A percentile compares a stretch with the other conserved stretches of the same genome.
These are phyloP conservation scores for Phenganax marumi DNA, from an alignment of 92 coral and sea anemone species.

Conservation along the genomic window DNA sequence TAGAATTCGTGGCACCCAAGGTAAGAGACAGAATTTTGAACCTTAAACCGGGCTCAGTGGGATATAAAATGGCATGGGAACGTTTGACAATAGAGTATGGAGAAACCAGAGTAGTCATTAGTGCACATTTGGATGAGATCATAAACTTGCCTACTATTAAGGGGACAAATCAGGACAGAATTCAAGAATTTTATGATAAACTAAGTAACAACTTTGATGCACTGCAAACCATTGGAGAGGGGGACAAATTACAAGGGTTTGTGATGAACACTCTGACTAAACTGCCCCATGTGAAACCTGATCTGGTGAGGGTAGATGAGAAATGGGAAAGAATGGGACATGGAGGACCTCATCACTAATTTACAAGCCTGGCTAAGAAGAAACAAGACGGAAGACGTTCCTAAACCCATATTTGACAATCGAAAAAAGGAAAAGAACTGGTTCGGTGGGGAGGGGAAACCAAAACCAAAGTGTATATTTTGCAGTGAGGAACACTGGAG, in stretches of 20 bases:
- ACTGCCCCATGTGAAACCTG: background rate
- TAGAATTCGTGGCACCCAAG: background rate
- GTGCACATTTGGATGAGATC: conserved; percentile 2
- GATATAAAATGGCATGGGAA: no score
- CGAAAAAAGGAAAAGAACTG: background rate
- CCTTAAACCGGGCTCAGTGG: background rate
- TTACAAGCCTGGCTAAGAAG: conserved; percentile 54
- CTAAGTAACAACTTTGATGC: background rate
- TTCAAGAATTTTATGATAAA: conserved; percentile 11
- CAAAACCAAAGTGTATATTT: background rate
- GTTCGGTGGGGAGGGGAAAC: background rate
- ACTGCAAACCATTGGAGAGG: background rate
- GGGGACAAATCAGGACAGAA: background rate
- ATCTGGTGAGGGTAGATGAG: background rate
- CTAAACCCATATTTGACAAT: no score
- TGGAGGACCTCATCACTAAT: conserved; percentile 26
- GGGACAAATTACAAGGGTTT: conserved; percentile 1
- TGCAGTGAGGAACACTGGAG: conserved; percentile 17
- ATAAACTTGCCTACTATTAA: background rate
- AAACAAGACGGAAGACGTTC: conserved; percentile 36
- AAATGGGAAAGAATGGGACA: background rate
- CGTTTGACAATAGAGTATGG: no score
- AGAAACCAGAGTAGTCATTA: no score
- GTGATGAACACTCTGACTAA: background rate
- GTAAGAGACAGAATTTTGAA: conserved; percentile 1